Evolutionary conservation across 1,140 invertebrate species (phyloP), one percentile per base, ranked within the genome.

Genomic region (Dendroctonus ponderosae): DNA sequence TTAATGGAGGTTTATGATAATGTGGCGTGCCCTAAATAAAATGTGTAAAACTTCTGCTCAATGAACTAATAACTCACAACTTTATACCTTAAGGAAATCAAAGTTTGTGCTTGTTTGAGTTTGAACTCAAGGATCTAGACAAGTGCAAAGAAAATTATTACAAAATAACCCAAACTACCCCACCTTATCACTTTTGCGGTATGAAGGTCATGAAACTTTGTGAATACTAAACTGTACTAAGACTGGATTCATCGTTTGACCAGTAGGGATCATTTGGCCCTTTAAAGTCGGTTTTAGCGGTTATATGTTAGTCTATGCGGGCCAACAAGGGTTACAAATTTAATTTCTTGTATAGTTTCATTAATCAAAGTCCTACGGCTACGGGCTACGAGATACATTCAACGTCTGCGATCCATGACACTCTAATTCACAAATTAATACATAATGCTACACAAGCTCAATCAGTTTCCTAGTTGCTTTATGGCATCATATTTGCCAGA

Each of bases 361-460:
- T 65, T 65, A 65, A 58, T 57, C 53, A 65, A 65, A 57, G 53
- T 58, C 54, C 37, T 62, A 6, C n/a, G 49, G 39, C 49, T 41
- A 62, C 60, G 60, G 60, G 42, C 60, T 62, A 51, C 11, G 49
- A 26, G 37, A 41, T 62, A 62, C 48, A 52, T 62, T 62, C 60
- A 62, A 50, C 48, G 12, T 52, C 49, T 62, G 49, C 60, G 49
- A 62, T 62, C 60, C 60, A 11, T 62, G 60, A 52, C 60, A 51
- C 60, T 62, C 60, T 62, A 62, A 62, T 62, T 62, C 60, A 62
- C 60, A 62, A 62, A 62, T 62, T 62, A 62, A 62, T 62, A 62
- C 60, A 62, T 62, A 52, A 62, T 62, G 38, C 43, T 62, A 46
- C 49, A 52, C 49, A 15, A 52, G 60, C 60, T 62, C 60, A 62